Percentiles rank a stretch among this genome's conserved stretches.
Evolutionary conservation across 1,140 invertebrate species (phyloP).

Genomic region (Drosophila suzukii): DNA sequence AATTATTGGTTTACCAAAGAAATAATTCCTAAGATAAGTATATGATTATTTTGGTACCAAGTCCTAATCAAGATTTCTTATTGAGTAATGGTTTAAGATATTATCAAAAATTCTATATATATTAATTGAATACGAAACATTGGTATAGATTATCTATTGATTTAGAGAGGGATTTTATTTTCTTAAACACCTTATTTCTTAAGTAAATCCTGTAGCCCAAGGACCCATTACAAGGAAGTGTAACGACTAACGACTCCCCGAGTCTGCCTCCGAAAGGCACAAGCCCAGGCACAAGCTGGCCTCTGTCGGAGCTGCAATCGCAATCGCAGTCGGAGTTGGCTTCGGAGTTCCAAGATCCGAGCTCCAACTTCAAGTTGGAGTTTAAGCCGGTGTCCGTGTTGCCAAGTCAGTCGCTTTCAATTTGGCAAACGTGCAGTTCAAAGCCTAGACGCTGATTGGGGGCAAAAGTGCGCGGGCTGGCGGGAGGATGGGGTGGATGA

Average conservation of each 20-base stretch:
- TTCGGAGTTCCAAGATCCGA: constrained; percentile 6
- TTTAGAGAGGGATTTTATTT: too few relatives aligned
- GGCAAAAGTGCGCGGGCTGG: constrained; percentile 68
- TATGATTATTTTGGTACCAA: too few relatives aligned
- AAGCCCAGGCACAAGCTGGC: constrained; percentile 66
- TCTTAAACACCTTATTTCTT: neutral
- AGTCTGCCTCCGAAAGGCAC: constrained; percentile 55
- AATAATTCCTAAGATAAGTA: too few relatives aligned
- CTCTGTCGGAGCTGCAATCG: constrained; percentile 30
- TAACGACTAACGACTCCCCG: constrained; percentile 19
- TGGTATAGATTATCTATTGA: too few relatives aligned
- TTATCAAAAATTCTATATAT: too few relatives aligned
- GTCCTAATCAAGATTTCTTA: too few relatives aligned
- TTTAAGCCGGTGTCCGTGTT: constrained; percentile 31
- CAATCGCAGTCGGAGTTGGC: constrained; percentile 30
- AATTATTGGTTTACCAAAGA: too few relatives aligned
- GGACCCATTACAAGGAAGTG: neutral
- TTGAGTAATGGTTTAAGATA: too few relatives aligned
- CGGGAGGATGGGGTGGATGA: neutral
- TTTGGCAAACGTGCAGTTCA: constrained; percentile 81
- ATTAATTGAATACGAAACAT: too few relatives aligned
- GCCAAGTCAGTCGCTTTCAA: constrained; percentile 76
- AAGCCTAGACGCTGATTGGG: constrained; percentile 77
- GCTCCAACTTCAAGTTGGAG: constrained; percentile 10
- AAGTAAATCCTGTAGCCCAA: neutral